Percentiles rank a stretch among this genome's conserved stretches.
phyloP scores from a whole-genome alignment of 2,113 vertebrate genomes.

The Alligator sinensis region DNA sequence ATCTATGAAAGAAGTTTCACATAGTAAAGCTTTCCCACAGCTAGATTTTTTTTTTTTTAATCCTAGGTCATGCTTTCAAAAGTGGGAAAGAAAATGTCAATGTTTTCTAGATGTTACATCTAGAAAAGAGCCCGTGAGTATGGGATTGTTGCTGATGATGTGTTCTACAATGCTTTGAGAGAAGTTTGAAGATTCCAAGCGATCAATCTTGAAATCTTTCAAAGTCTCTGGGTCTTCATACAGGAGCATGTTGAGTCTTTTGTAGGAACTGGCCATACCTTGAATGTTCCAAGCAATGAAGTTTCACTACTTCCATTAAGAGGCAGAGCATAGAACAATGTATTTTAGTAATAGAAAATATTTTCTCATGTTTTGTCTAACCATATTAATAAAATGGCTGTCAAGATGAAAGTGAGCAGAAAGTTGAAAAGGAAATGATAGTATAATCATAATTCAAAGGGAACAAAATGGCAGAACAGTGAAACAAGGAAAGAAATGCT shows the following conservation, averaged over 20 bases:
- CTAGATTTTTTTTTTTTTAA: not conserved
- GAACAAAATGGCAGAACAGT: too few relatives aligned
- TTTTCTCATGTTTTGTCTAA: not conserved
- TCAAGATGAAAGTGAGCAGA: too few relatives aligned
- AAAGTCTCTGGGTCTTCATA: not conserved
- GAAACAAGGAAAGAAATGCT: too few relatives aligned
- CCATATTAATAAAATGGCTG: too few relatives aligned
- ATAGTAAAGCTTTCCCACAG: not conserved
- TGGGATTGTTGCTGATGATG: not conserved
- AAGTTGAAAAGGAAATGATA: too few relatives aligned
- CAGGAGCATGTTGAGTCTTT: not conserved
- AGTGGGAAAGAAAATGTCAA: not conserved
- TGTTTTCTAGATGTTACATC: not conserved
- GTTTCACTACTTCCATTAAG: not conserved
- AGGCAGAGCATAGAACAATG: not conserved
- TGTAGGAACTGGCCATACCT: not conserved
- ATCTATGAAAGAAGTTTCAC: not conserved
- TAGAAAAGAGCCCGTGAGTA: not conserved
- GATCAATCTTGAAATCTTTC: not conserved
- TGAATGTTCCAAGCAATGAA: not conserved
- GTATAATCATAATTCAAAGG: too few relatives aligned
- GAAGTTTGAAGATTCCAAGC: accelerated
- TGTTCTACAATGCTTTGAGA: not conserved
- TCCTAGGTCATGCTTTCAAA: not conserved
- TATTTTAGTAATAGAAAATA: not conserved